Evolutionary conservation across 2,113 vertebrate species (phyloP), one percentile per base, ranked within the genome.

Genomic region (Aegotheles bennettii): DNA sequence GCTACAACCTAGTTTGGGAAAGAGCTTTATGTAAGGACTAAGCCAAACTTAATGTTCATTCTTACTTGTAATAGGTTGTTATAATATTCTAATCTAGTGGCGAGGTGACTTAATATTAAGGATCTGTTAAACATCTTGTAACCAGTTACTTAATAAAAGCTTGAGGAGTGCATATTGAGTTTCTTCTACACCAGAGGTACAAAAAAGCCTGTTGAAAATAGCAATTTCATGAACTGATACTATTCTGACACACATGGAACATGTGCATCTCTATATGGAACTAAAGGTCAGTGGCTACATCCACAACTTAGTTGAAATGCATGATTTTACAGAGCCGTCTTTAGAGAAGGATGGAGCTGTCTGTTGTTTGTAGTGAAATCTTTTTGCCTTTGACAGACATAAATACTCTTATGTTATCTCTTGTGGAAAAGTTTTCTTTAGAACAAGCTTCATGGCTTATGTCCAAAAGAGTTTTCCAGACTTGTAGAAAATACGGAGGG

Each of bases 111-210:
- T 50, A 24, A 38, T 7, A 11, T 74, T 47, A 43, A 75, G 33
- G 15, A 40, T 48, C 16, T 96, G 73, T 95, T 95, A 67, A 75
- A 85, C 13, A 59, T 18, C 33, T 48, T 88, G 56, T 81, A 36
- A 69, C 38, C 51, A 57, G 25, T 90, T 87, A 50, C 33, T 31
- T 92, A 97, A 86, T 96, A 96, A 91, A 95, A 87, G 74, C 35
- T 91, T 56, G 23, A 88, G 36, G 45, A n/a, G 23, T 31, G 17
- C 19, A 4, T 54, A 31, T 81, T n/a, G 8, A 47, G 29, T 94
- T 87, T 36, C 16, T 36, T 91, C 36, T 89, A 23, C 40, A 16
- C 61, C 14, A 68, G 17, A 16, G 68, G 29, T 2, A 42, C 16
- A 24, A 43, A 75, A 40, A 40, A 38, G 4, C 7, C 0, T 38